Evolutionary conservation across 2,888 invertebrate species (phyloP).

Genomic region (Parnassius glacialis): DNA sequence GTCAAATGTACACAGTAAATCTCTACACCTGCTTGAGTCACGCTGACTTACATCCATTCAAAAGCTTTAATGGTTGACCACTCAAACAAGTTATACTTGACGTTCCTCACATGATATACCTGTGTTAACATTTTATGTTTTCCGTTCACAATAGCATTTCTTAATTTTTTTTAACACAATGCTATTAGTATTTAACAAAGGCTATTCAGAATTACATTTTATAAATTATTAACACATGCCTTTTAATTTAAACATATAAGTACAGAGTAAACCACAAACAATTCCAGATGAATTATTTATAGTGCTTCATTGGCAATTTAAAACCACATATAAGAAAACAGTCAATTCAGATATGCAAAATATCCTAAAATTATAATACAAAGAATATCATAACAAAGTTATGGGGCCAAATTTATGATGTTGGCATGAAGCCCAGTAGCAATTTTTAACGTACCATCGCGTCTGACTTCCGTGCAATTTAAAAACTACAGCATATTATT

Average conservation of each 20-base stretch:
- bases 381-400: slow-evolving; percentile 28
- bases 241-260: no score
- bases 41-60: slow-evolving; percentile 25
- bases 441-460: neutral
- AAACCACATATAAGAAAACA: slow-evolving; percentile 32
- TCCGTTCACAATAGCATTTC: no score
- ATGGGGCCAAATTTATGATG: slow-evolving; percentile 35
- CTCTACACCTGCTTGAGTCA: slow-evolving; percentile 37
- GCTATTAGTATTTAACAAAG: no score
- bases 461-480: neutral
- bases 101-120: neutral
- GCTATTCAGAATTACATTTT: no score
- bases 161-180: no score
- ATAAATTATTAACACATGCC: no score
- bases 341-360: slow-evolving; percentile 46
- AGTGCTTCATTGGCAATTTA: slow-evolving; percentile 14
- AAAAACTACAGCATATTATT: slow-evolving; percentile 10
- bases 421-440: slow-evolving; percentile 12
- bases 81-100: slow-evolving; percentile 15
- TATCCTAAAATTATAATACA: slow-evolving; percentile 31
- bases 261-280: no score
- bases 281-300: no score
- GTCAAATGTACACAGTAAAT: slow-evolving; percentile 48
- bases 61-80: slow-evolving; percentile 26
- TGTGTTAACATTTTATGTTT: no score